These are phyloP conservation scores for Gracilinanus agilis DNA, from an alignment of 2,113 vertebrate genomes.

Conservation along the genomic window DNA sequence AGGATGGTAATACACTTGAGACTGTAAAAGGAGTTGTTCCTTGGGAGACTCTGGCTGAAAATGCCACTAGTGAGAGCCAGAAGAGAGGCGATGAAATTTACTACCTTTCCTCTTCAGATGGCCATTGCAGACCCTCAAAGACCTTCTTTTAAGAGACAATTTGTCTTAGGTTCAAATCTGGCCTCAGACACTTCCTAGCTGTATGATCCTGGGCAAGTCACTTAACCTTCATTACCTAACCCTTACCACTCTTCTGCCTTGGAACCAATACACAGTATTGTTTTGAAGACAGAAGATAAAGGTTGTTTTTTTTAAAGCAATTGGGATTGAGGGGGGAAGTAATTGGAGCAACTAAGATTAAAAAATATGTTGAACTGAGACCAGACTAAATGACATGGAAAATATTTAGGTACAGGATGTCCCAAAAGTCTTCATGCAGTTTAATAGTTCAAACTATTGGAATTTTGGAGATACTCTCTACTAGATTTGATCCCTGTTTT, in stretches of 20 bases:
- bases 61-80: fast-evolving
- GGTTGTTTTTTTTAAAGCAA: too few species aligned
- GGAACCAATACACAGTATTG: too few species aligned
- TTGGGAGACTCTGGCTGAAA: neutral
- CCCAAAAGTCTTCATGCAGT: neutral
- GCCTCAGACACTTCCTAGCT: too few species aligned
- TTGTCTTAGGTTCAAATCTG: too few species aligned
- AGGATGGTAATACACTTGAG: neutral
- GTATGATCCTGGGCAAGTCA: too few species aligned
- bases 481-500: neutral
- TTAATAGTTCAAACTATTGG: neutral
- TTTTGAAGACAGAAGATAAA: too few species aligned
- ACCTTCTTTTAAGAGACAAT: neutral
- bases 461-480: neutral
- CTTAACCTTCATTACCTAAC: too few species aligned
- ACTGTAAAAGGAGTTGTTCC: constrained; percentile 60
- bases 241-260: too few species aligned
- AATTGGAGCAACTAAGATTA: neutral
- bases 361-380: neutral
- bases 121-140: neutral
- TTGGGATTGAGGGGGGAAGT: too few species aligned
- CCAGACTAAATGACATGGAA: neutral
- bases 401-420: neutral
- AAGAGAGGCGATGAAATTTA: fast-evolving
- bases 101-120: fast-evolving